Percentiles rank a stretch among this genome's conserved stretches.
These are phyloP conservation scores for Balaeniceps rex DNA, from an alignment of 2,113 vertebrate genomes.

Conservation along the genomic window DNA sequence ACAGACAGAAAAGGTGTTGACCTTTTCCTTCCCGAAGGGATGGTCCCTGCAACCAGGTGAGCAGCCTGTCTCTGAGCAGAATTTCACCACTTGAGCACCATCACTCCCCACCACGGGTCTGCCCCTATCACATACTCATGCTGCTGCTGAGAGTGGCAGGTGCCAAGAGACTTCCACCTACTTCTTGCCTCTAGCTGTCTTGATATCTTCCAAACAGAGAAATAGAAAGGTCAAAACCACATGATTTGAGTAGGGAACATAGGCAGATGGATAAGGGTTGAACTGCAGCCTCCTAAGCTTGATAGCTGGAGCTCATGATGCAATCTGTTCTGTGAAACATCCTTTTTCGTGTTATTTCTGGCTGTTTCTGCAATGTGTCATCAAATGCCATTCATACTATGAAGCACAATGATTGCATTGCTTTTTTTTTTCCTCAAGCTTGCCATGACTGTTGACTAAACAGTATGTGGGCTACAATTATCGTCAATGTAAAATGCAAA, in stretches of 20 bases:
- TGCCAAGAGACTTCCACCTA: neutral
- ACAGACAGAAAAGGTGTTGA: neutral
- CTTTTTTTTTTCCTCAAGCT: neutral
- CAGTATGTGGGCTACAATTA: neutral
- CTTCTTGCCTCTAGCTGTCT: neutral
- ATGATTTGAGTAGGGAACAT: neutral
- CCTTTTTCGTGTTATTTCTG: conserved; percentile 37
- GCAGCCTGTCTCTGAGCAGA: neutral
- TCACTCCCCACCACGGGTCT: fast-evolving
- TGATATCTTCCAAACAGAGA: neutral
- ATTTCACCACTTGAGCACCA: neutral
- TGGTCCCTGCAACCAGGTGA: fast-evolving
- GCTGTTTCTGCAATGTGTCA: conserved; percentile 25
- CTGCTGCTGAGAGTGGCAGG: neutral
- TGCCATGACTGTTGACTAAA: neutral
- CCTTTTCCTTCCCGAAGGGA: neutral
- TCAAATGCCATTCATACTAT: conserved; percentile 7
- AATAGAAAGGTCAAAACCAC: neutral
- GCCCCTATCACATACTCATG: neutral
- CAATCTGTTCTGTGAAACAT: conserved; percentile 41
- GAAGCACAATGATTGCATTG: neutral
- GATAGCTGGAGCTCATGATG: neutral
- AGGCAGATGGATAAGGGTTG: neutral
- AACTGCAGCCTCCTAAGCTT: neutral
- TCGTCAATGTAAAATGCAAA: neutral